Conservation (phyloP, 2,113 vertebrate genomes). For the Synodontis membranacea region DNA sequence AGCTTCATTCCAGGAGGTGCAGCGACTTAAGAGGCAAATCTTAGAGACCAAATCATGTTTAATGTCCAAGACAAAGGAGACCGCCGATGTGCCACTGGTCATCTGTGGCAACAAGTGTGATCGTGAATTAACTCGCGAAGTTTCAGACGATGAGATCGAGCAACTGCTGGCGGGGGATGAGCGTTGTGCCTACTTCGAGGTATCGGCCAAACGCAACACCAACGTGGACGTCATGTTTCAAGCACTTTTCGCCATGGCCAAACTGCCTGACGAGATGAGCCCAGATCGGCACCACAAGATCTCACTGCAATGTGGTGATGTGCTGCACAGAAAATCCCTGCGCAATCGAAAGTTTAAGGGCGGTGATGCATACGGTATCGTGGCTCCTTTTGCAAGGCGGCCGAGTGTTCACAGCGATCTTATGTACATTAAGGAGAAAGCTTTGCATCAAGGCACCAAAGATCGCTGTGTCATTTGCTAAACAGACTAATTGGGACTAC, state of each 20-base stretch:
- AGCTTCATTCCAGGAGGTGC: constrained; percentile 95
- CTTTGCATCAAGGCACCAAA: constrained; percentile 84
- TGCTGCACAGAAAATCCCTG: constrained; percentile 84
- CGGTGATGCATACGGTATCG: constrained; percentile 87
- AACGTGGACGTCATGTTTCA: constrained; percentile 96
- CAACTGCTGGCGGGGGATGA: constrained; percentile 84
- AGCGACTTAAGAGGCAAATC: constrained; percentile 92
- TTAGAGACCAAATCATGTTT: constrained; percentile 94
- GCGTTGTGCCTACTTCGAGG: constrained; percentile 93
- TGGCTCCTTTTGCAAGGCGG: constrained; percentile 89
- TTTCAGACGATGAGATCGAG: constrained; percentile 84
- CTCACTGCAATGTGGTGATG: constrained; percentile 90
- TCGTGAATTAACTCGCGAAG: constrained; percentile 85
- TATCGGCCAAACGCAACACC: constrained; percentile 95
- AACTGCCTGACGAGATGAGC: constrained; percentile 96
- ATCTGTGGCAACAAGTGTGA: constrained; percentile 97
- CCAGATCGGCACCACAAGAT: constrained; percentile 93
- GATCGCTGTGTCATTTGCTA: constrained; percentile 93
- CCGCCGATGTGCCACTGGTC: constrained; percentile 89
- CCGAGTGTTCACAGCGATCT: constrained; percentile 98
- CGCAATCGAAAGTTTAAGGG: constrained; percentile 84
- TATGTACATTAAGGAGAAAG: constrained; percentile 94
- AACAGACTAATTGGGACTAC: constrained; percentile 28
- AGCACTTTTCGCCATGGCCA: constrained; percentile 90
- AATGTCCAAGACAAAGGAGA: constrained; percentile 93